Conservation (phyloP, 2,888 invertebrate species). For the Drosophila birchii region DNA sequence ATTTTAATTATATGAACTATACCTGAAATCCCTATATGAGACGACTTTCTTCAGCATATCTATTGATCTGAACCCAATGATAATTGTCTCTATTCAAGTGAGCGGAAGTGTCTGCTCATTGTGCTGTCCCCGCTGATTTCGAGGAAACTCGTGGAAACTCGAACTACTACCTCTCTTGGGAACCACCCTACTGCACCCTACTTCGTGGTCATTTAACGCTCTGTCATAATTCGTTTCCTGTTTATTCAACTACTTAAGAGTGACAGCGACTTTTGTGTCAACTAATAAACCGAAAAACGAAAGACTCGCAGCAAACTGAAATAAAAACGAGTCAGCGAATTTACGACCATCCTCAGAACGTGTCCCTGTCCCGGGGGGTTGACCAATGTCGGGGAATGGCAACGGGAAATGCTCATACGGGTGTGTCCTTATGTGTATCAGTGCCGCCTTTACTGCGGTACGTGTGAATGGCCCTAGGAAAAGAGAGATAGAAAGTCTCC, state of each 20-base stretch:
- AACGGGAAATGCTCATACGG: conserved; percentile 33
- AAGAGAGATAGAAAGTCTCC: conserved; percentile 37
- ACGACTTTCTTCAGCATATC: conserved; percentile 7
- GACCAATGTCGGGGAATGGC: conserved; percentile 29
- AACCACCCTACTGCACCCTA: conserved; percentile 26
- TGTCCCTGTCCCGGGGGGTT: conserved; percentile 42
- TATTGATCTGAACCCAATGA: conserved; percentile 3
- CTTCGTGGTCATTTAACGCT: conserved; percentile 50
- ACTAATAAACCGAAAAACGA: conserved; percentile 42
- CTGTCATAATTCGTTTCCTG: conserved; percentile 55
- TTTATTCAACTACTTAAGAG: conserved; percentile 49
- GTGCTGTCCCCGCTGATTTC: conserved; percentile 8
- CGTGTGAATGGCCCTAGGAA: conserved; percentile 65
- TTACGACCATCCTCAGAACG: conserved; percentile 51
- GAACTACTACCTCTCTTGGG: conserved; percentile 15
- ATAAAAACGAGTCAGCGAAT: conserved; percentile 49
- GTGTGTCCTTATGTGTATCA: conserved; percentile 64
- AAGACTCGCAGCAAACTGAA: conserved; percentile 33
- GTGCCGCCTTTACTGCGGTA: conserved; percentile 71
- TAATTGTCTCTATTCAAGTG: conserved; percentile 39
- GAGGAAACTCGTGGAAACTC: conserved; percentile 9
- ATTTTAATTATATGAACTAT: background rate
- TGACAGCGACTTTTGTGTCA: conserved; percentile 52
- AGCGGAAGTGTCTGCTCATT: conserved; percentile 33
- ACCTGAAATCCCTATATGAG: background rate